Base-by-base conservation (phyloP, 2,797 vertebrate genomes). In the Tragopan temminckii region DNA sequence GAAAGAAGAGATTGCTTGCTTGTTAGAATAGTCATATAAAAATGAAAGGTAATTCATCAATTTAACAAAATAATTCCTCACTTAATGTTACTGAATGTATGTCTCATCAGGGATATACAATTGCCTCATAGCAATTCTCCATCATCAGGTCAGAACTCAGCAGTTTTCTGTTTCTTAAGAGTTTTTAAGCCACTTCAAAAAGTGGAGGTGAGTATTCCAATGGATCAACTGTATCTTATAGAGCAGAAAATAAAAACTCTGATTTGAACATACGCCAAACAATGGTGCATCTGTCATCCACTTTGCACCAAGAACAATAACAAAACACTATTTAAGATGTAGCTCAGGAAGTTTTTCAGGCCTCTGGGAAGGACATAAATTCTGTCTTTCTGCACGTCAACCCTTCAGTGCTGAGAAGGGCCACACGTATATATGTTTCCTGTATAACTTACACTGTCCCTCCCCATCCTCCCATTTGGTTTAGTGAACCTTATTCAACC, bases 1-100 rank as follows among this genome's bases (percentile, higher is more conserved):
- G 19, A 79, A 82, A 70, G 29, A 71, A 79, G 33, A 81, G 6
- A 48, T 19, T 33, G 20, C 13, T 71, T 93, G 67, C 76, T 72
- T 95, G 33, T 70, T 66, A 74, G 7, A 79, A 19, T 10, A 70
- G 21, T 53, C 63, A 72, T 46, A 77, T 77, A 21, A 85, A 85
- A 78, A 91, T n/a, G 40, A 81, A 87, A 88, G 6, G 31, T 48
- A 93, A 66, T 72, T 35, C 1, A 55, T 76, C 43, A 72, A n/a
- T 76, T 82, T 48, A 59, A 82, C 64, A 36, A 89, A 80, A 92
- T 38, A 46, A 80, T 58, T 93, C 67, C 40, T 84, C 21, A 80
- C 74, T 83, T 88, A 85, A 76, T 76, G 10, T 14, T 93, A 72
- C 13, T 18, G 24, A 76, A 5, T 1, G 0, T 25, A 31, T 43